Evolutionary conservation across 2,888 invertebrate species (phyloP), one percentile per base, ranked within the genome.

Genomic region (Monoplex corrugatus): DNA sequence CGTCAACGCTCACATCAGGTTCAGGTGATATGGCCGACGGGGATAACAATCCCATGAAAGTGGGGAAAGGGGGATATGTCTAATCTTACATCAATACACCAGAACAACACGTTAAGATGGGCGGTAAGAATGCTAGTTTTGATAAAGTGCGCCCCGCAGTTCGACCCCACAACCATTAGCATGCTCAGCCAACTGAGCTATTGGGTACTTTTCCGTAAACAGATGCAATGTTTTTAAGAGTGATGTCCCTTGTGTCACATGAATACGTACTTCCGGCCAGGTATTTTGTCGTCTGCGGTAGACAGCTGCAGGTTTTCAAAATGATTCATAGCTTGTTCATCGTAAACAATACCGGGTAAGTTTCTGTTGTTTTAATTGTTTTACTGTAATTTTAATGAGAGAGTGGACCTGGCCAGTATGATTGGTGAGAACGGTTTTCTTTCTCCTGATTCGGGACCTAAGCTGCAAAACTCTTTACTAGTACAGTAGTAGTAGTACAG

Each of bases 291-390:
- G 75, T 75, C 75, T 75, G 75, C 75, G 38, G 13, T n/a, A 1
- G n/a, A 44, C 23, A 44, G 6, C 43, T 6, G 3, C 23, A 82
- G 44, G 38, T 44, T 28, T 88, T 32, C n/a, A 94, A 90, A 94
- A 99, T 99, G 99, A 99, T 99, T 95, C 98, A 99, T 96, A 99
- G 98, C 96, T 97, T 99, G 94, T 99, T 99, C 96, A 98, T 99
- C 92, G 98, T 99, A 91, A 99, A 99, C 96, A 98, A 98, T 88
- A 98, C 98, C 84, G 98, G 94, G 96, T 96, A 91, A 38, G 72
- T 63, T 23, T 45, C 32, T 57, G 45, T 32, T 16, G 44, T 23
- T 2, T 32, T 82, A 1, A n/a, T 78, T 23, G 13, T 32, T 28
- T 16, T 6, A 35, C 44, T 32, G 35, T 75, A 13, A 13, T 75